phyloP scores from a whole-genome alignment of 1,140 invertebrate species.

The Triops longicaudatus region DNA sequence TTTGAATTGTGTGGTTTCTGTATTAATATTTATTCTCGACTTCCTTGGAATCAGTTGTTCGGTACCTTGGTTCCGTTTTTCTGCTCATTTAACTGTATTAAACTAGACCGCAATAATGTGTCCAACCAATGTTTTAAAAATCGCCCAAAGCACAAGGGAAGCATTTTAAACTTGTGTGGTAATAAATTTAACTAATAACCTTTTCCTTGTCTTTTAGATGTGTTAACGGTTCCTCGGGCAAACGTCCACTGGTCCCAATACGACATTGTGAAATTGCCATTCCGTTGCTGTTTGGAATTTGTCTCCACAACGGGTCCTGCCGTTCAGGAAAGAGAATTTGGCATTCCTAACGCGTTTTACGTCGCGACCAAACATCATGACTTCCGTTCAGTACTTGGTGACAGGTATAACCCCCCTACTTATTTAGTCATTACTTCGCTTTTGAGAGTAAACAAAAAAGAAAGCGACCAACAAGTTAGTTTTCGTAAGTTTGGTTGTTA shows the following conservation, averaged over 20 bases:
- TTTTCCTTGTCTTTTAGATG: background rate
- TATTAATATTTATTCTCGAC: no score
- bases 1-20: no score
- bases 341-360: background rate
- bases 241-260: background rate
- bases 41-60: no score
- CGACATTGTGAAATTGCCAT: background rate
- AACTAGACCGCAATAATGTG: background rate
- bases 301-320: background rate
- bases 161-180: no score
- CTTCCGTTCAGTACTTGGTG: conserved; percentile 11
- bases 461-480: no score
- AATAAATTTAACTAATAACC: no score
- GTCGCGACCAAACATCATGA: background rate
- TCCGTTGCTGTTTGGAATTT: background rate
- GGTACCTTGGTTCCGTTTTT: background rate
- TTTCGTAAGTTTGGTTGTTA: no score
- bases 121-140: background rate
- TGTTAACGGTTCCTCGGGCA: background rate
- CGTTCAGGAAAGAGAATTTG: background rate
- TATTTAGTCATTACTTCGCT: background rate
- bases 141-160: background rate
- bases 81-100: background rate
- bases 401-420: background rate
- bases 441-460: no score